Evolutionary conservation across 2,113 vertebrate species (phyloP).

Genomic region (Meriones unguiculatus): DNA sequence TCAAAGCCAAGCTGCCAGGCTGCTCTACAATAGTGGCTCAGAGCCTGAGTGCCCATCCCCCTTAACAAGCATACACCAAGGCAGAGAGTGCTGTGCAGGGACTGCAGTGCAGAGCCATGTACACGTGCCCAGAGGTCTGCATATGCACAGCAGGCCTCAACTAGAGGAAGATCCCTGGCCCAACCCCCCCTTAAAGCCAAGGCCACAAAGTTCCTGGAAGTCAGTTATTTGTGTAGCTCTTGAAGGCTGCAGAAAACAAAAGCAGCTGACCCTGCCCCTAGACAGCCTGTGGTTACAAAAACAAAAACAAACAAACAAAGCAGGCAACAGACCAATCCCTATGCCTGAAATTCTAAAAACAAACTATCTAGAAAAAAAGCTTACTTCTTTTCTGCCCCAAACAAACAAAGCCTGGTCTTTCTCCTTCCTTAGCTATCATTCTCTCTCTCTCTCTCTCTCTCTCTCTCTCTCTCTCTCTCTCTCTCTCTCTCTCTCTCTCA

Average conservation of each 20-base stretch:
- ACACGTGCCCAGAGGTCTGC: neutral
- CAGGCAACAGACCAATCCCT: neutral
- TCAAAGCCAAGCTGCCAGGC: neutral
- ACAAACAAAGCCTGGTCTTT: neutral
- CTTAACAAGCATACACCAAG: neutral
- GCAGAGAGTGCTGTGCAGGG: neutral
- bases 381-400: neutral
- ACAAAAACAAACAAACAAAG: neutral
- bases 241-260: neutral
- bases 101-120: neutral
- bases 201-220: neutral
- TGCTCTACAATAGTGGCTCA: fast-evolving
- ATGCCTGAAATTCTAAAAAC: neutral
- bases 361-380: neutral
- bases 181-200: neutral
- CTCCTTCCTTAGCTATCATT: neutral
- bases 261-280: too few relatives aligned
- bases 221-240: neutral
- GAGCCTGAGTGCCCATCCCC: too few relatives aligned
- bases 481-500: neutral
- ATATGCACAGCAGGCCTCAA: too few relatives aligned
- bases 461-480: too few relatives aligned
- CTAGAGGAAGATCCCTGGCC: neutral
- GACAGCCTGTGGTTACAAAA: neutral
- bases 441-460: too few relatives aligned